Evolutionary conservation across 2,113 vertebrate genomes (phyloP).

Genomic region (Pedionomus torquatus): DNA sequence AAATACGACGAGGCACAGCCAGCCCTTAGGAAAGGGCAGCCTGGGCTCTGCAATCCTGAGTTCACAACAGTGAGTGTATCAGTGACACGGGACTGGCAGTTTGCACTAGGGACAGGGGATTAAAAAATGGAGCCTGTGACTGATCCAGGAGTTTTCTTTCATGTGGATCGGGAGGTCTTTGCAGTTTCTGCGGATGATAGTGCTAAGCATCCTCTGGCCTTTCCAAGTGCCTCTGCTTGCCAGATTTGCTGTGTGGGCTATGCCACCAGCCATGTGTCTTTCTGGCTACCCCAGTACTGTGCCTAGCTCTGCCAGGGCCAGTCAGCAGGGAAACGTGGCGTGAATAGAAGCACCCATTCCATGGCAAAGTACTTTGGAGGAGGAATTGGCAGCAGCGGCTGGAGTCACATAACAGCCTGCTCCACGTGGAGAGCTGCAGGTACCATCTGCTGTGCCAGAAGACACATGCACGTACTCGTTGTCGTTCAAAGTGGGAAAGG

Average conservation of each 20-base stretch:
- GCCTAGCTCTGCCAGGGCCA: background rate
- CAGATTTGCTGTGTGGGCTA: background rate
- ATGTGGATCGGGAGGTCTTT: background rate
- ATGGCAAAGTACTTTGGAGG: background rate
- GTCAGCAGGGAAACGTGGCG: background rate
- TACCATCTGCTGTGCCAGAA: conserved; percentile 33
- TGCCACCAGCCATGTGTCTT: background rate
- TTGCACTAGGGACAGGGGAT: background rate
- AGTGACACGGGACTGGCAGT: background rate
- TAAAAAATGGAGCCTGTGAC: background rate
- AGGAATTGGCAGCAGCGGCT: conserved; percentile 15
- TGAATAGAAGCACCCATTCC: background rate
- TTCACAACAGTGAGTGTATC: background rate
- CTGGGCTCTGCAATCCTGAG: background rate
- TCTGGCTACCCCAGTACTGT: background rate
- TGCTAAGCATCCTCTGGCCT: background rate
- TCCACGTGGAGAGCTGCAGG: background rate
- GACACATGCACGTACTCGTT: background rate
- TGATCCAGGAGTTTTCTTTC: background rate
- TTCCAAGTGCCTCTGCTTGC: background rate
- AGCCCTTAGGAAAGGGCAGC: background rate
- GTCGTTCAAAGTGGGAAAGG: background rate
- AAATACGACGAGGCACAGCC: background rate
- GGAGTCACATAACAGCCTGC: background rate
- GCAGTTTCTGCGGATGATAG: background rate